Evolutionary conservation across 2,888 invertebrate genomes (phyloP), one percentile per base, ranked within the genome.

Genomic region (Ectemnius cavifrons): DNA sequence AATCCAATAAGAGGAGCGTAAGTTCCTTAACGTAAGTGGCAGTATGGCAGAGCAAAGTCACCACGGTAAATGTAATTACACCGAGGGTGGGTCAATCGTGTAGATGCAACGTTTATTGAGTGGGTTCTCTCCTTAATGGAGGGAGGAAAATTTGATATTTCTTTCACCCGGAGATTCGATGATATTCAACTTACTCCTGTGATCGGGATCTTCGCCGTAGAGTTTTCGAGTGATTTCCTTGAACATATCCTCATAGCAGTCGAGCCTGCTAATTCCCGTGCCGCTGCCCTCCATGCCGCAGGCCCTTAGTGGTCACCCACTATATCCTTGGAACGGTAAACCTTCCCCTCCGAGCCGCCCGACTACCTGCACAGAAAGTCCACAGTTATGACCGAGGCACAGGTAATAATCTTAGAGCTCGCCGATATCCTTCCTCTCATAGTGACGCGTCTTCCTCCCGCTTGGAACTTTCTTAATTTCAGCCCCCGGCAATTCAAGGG

Each of bases 181-280:
- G 27, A 23, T 14, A 82, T 83, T 45, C 82, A 37, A 86, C 90
- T 84, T 87, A 89, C 88, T 91, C 89, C 85, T 89, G 69, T 91
- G 92, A 90, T 81, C 90, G 65, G 87, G 91, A 90, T 97, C 97
- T 91, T 97, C 96, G 79, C 97, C 97, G 92, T 97, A 97, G 83
- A 97, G 93, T 92, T 97, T 97, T 91, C 96, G 94, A 78, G 97
- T 97, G 89, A 97, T 97, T 93, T 97, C 97, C 91, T 97, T 97
- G 91, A 96, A 96, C 95, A 96, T 96, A 90, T 96, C 96, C 92
- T 96, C 96, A 92, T 96, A 94, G 90, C 93, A 93, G 92, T 93
- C 93, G 90, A 92, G 92, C 91, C 92, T 92, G 91, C 89, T 88
- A 73, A 91, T 89, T 59, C 90, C 90, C 0, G 89, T 82, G 14